Base-by-base conservation (phyloP, 2,797 vertebrate genomes). In the Orientallactaga sibirica region DNA sequence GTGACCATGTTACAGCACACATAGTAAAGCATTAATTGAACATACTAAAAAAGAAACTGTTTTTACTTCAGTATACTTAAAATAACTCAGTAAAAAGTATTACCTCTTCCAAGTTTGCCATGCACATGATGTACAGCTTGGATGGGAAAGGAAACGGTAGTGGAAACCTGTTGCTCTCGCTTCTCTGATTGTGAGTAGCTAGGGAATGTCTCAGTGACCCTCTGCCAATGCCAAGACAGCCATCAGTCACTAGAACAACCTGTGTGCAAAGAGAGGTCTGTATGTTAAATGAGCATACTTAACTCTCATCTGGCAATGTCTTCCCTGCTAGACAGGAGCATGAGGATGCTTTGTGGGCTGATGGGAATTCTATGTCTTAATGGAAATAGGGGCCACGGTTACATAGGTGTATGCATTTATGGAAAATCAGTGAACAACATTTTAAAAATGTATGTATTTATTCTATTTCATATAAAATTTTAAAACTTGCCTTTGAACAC, bases 21-120 rank as follows among this genome's bases (percentile, higher is more conserved):
- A 5, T 37, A 79, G 71, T 73, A 74, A 52, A n/a, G 67, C 43
- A 90, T 25, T 85, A 71, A 70, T 22, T 33, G 20, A 73, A 79
- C 61, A 37, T 24, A 43, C 20, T 67, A 71, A 61, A 74, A 91
- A 95, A 78, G 58, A 82, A 68, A 37, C 33, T 37, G 33, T 37
- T 37, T 79, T 61, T 24, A 86, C 64, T 73, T 84, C 91, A 67
- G 76, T 58, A 84, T 90, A 88, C 82, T 77, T 33, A 67, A 86
- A 81, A 73, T 18, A 90, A 80, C 37, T 75, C 43, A 84, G 67
- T 76, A 83, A 85, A 95, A 91, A 48, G 74, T 75, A 96, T 97
- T 98, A 99, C 99, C 99, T 99, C 99, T 41, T 99, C 99, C 68
- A 99, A 98, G 94, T 99, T 99, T 55, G 99, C 99, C 97, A 99